Conservation (phyloP, 2,113 vertebrate genomes). For the Oxyruncus cristatus region DNA sequence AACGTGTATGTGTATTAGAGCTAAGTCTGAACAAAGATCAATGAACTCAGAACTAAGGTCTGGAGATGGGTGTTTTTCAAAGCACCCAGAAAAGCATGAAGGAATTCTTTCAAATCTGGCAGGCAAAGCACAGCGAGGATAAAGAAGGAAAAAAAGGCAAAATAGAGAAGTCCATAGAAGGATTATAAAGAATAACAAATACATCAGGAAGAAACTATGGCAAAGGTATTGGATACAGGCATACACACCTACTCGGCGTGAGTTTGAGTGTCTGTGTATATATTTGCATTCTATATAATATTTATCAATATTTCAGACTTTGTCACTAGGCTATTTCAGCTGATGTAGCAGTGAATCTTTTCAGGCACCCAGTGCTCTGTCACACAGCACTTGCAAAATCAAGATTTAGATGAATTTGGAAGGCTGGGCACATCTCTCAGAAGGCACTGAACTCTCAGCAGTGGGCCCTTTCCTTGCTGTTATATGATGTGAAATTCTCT, state of each 20-base stretch:
- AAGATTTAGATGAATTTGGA: background rate
- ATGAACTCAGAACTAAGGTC: background rate
- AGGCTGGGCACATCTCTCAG: background rate
- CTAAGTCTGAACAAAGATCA: background rate
- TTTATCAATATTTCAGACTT: background rate
- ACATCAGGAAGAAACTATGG: background rate
- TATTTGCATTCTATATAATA: background rate
- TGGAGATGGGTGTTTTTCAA: background rate
- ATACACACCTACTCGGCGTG: background rate
- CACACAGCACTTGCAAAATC: background rate
- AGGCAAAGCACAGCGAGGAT: background rate
- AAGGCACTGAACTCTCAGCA: background rate
- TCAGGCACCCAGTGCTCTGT: background rate
- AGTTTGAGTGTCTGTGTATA: accelerated
- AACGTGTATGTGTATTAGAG: background rate
- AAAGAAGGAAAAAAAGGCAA: background rate
- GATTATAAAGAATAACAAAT: background rate
- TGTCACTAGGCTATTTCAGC: background rate
- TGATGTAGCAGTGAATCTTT: background rate
- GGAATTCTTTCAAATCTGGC: background rate
- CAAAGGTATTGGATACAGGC: background rate
- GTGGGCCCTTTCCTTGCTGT: background rate
- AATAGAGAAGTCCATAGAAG: background rate
- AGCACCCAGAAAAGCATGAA: background rate
- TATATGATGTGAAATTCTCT: background rate